These are phyloP conservation scores for Drosophila kanapiae DNA, from an alignment of 1,140 invertebrate species.

Conservation along the genomic window DNA sequence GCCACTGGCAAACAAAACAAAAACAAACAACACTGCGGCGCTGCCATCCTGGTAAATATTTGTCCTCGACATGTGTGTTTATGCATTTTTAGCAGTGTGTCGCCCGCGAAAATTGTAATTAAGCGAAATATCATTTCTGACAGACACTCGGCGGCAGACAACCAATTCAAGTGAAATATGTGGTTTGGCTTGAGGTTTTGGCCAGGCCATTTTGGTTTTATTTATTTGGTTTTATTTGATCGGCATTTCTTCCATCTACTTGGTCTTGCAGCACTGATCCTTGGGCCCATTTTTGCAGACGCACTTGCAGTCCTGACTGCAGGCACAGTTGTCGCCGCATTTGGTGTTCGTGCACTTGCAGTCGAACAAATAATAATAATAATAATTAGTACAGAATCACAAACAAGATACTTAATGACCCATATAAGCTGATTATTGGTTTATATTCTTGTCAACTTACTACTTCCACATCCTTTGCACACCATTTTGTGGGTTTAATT, in stretches of 20 bases:
- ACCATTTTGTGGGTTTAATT: slow-evolving; percentile 46
- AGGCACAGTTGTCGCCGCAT: slow-evolving; percentile 71
- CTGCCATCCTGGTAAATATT: slow-evolving; percentile 33
- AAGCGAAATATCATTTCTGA: slow-evolving; percentile 42
- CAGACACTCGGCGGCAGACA: slow-evolving; percentile 8
- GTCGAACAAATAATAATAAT: slow-evolving; percentile 22
- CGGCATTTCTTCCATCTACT: slow-evolving; percentile 17
- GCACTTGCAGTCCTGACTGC: slow-evolving; percentile 64
- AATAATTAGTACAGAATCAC: neutral
- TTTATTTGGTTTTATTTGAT: slow-evolving; percentile 6
- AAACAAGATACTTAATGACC: neutral
- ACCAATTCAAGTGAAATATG: slow-evolving; percentile 14
- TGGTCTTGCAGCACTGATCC: slow-evolving; percentile 66
- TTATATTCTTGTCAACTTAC: slow-evolving; percentile 39
- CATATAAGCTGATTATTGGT: no score
- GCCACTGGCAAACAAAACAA: slow-evolving; percentile 17
- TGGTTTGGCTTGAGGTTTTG: slow-evolving; percentile 1
- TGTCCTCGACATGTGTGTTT: slow-evolving; percentile 46
- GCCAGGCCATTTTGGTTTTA: neutral
- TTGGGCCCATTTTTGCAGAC: slow-evolving; percentile 63
- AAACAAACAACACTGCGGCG: slow-evolving; percentile 22
- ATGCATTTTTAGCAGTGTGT: slow-evolving; percentile 25
- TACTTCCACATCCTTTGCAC: slow-evolving; percentile 66
- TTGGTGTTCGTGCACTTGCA: slow-evolving; percentile 67
- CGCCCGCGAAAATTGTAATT: slow-evolving; percentile 54